Percentiles rank a stretch among this genome's conserved stretches.
phyloP scores from a whole-genome alignment of 2,113 vertebrate species.

The Scomber japonicus region DNA sequence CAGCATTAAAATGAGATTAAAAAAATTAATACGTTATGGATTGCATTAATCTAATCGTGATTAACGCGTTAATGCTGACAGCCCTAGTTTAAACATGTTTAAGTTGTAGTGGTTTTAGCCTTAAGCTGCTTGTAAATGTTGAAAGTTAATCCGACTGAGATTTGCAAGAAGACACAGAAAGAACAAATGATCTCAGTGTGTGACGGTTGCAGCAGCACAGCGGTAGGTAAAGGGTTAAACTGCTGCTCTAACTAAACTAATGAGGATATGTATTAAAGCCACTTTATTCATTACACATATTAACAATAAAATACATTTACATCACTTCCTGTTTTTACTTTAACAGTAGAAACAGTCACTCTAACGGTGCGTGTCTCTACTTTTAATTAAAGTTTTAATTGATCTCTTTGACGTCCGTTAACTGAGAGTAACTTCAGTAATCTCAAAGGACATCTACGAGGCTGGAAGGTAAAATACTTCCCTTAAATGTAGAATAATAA shows the following conservation, averaged over 20 bases:
- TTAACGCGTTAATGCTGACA: too few species aligned
- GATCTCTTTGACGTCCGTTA: neutral
- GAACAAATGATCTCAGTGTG: too few species aligned
- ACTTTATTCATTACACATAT: neutral
- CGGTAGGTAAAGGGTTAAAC: neutral
- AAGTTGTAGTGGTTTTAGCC: too few species aligned
- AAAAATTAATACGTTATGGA: too few species aligned
- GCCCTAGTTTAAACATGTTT: too few species aligned
- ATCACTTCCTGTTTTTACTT: slow-evolving; percentile 30
- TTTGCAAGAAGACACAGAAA: too few species aligned
- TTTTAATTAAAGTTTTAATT: neutral
- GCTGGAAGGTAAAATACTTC: neutral
- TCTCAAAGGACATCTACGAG: neutral
- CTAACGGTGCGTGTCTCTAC: neutral
- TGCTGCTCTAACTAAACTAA: neutral
- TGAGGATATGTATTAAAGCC: neutral
- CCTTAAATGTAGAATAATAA: too few species aligned
- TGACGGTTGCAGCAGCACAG: too few species aligned
- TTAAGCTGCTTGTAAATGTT: too few species aligned
- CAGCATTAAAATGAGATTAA: too few species aligned
- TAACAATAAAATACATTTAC: neutral
- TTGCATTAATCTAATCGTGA: too few species aligned
- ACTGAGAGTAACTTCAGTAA: slow-evolving; percentile 19
- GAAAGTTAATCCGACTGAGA: too few species aligned
- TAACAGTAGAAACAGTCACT: neutral